A percentile compares a stretch with the other conserved stretches of the same genome.
phyloP scores from a whole-genome alignment of 2,888 invertebrate species.

The Rambutsinella grinnellia region DNA sequence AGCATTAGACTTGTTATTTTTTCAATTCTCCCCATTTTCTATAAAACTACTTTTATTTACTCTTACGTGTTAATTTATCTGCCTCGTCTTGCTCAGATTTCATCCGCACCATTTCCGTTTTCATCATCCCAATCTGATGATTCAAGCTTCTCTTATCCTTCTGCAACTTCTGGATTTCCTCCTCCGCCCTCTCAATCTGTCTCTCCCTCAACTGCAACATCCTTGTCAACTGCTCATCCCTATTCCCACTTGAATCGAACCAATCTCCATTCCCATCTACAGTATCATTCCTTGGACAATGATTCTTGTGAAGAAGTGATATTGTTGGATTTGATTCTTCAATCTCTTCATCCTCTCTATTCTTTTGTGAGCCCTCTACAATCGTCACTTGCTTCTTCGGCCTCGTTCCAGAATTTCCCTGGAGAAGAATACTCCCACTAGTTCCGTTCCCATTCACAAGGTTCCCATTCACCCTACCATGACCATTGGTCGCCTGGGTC shows the following conservation, averaged over 20 bases:
- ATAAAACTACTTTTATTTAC: neutral
- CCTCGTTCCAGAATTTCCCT: neutral
- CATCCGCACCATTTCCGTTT: constrained; percentile 63
- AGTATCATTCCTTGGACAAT: constrained; percentile 60
- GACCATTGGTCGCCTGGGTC: constrained; percentile 5
- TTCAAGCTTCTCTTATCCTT: constrained; percentile 64
- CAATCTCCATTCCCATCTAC: constrained; percentile 31
- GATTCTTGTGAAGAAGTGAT: constrained; percentile 59
- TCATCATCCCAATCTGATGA: constrained; percentile 63
- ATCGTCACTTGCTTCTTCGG: constrained; percentile 40
- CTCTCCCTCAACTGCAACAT: constrained; percentile 55
- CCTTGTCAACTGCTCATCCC: constrained; percentile 52
- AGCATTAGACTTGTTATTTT: neutral
- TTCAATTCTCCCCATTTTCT: neutral
- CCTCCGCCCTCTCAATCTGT: constrained; percentile 56
- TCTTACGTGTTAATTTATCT: constrained; percentile 57
- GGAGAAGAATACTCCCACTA: neutral
- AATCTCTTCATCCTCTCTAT: constrained; percentile 49
- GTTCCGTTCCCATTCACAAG: constrained; percentile 19
- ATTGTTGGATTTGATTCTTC: constrained; percentile 58
- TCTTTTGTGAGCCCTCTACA: constrained; percentile 33
- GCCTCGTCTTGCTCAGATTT: constrained; percentile 53
- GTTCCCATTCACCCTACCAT: constrained; percentile 30
- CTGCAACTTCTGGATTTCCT: constrained; percentile 44
- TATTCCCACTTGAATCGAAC: constrained; percentile 41